These are phyloP conservation scores for Tachysurus fulvidraco DNA, from an alignment of 2,113 vertebrate species.

Conservation along the genomic window DNA sequence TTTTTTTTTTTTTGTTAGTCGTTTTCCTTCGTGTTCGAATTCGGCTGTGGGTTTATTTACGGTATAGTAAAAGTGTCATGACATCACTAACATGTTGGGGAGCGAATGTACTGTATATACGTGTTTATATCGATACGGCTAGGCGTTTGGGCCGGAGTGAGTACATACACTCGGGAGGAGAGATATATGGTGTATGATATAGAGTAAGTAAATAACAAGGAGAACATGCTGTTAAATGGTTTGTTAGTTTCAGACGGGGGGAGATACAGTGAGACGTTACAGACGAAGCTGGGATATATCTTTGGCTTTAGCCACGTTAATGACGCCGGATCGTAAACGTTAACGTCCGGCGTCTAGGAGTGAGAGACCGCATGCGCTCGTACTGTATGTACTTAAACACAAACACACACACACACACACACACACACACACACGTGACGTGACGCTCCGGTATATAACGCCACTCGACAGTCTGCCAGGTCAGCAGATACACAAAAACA, in stretches of 20 bases:
- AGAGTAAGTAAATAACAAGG: conserved; percentile 61
- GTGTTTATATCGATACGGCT: conserved; percentile 52
- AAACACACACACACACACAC: no score
- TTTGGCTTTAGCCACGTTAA: conserved; percentile 75
- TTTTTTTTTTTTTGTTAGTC: no score
- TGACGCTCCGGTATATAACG: not conserved
- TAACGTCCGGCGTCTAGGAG: conserved; percentile 54
- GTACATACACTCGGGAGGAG: conserved; percentile 63
- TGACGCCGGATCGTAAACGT: conserved; percentile 53
- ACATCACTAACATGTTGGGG: conserved; percentile 58
- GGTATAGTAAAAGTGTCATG: conserved; percentile 52
- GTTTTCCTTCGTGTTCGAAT: not conserved
- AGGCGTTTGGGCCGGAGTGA: conserved; percentile 61
- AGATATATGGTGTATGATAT: conserved; percentile 48
- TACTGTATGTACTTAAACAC: not conserved
- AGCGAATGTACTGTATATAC: conserved; percentile 57
- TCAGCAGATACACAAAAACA: not conserved
- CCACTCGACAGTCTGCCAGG: conserved; percentile 32
- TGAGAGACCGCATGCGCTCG: conserved; percentile 36
- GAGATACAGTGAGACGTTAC: conserved; percentile 50
- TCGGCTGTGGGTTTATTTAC: not conserved
- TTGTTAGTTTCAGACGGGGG: conserved; percentile 50
- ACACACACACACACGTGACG: conserved; percentile 39
- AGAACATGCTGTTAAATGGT: conserved; percentile 65
- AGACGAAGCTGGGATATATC: conserved; percentile 60